phyloP scores from a whole-genome alignment of 2,888 invertebrate genomes.

The Chymomyza procnemis region DNA sequence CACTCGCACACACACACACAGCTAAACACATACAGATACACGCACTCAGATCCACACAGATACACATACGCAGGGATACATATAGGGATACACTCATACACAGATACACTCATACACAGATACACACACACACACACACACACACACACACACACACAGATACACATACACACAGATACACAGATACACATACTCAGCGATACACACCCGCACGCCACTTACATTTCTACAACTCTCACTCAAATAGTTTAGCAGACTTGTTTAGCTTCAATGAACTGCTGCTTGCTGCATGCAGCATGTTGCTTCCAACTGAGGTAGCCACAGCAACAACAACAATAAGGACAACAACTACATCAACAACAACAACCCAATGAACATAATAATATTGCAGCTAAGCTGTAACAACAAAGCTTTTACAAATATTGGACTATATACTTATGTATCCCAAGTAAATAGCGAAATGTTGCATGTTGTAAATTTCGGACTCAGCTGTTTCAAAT shows the following conservation, averaged over 20 bases:
- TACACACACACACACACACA: no score
- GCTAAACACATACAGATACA: no score
- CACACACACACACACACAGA: no score
- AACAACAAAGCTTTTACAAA: background rate
- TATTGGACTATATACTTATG: background rate
- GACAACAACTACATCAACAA: no score
- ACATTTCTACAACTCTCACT: background rate
- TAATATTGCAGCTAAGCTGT: background rate
- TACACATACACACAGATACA: no score
- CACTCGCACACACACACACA: no score
- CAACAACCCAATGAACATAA: background rate
- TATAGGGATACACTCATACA: no score
- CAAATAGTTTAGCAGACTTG: background rate
- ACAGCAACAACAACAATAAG: background rate
- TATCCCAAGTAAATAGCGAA: background rate
- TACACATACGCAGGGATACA: no score
- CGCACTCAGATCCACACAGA: no score
- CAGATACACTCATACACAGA: no score
- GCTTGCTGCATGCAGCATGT: background rate
- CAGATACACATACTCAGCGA: no score
- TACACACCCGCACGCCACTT: no score
- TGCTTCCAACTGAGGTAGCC: background rate
- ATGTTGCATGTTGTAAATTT: background rate
- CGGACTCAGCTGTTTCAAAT: background rate
- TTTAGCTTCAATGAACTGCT: background rate